A percentile compares a stretch with the other conserved stretches of the same genome.
Evolutionary conservation across 1,140 invertebrate species (phyloP).

Genomic region (Drosophila burlai): DNA sequence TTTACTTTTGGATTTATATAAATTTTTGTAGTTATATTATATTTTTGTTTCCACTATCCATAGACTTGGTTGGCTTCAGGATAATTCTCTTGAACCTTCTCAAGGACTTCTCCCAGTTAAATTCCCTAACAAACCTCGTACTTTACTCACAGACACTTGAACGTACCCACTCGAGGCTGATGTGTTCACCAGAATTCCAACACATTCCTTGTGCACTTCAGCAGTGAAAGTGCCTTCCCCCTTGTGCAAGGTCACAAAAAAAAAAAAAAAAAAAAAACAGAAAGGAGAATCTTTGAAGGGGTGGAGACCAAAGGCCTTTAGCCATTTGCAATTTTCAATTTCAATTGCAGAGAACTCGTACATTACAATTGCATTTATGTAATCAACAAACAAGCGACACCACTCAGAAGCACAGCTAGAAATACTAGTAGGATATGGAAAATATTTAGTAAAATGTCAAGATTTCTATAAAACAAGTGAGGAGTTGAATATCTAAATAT

Average conservation of each 20-base stretch:
- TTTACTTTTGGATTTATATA: background rate
- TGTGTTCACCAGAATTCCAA: constrained; percentile 22
- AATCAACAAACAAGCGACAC: constrained; percentile 62
- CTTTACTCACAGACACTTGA: constrained; percentile 2
- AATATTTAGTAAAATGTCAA: background rate
- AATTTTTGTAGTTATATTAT: background rate
- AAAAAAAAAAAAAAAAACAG: background rate
- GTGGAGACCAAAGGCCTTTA: constrained; percentile 10
- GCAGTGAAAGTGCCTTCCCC: constrained; percentile 7
- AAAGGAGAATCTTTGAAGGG: background rate
- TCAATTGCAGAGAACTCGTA: constrained; percentile 45
- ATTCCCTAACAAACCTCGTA: constrained; percentile 7
- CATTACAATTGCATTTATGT: constrained; percentile 78
- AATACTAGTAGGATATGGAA: background rate
- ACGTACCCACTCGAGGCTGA: constrained; percentile 13
- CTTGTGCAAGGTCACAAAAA: constrained; percentile 21
- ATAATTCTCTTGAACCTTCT: background rate
- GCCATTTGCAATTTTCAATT: constrained; percentile 65
- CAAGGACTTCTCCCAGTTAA: background rate
- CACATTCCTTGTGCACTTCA: constrained; percentile 19
- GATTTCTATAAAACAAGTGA: background rate
- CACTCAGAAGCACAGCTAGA: background rate
- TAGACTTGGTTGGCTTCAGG: background rate
- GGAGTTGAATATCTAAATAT: no score
- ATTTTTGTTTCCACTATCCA: background rate